Base-by-base conservation (phyloP, 2,888 invertebrate species). In the Drosophila algonquin region DNA sequence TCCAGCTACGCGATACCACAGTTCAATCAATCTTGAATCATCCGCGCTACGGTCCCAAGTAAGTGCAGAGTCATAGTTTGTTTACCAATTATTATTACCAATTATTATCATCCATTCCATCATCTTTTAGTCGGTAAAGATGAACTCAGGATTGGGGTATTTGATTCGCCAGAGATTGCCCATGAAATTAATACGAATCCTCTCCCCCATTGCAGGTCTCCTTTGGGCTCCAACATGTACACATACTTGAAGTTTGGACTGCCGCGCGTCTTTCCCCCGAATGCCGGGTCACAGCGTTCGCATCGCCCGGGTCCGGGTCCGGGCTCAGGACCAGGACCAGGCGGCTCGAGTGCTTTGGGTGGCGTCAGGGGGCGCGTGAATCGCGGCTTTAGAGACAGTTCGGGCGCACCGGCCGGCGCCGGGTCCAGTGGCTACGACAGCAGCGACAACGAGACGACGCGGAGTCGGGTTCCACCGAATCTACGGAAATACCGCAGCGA, bases 381-480 rank as follows among this genome's bases (percentile, higher is more conserved):
- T 86, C 91, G 92, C 12, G 93, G 93, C 9, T 92, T 93, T 68
- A 94, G 96, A 55, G 97, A 97, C 89, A 92, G 92, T 61, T 90
- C 91, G n/a, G 92, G 88, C 1, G 88, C 52, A 0, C 83, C 87
- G 14, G 79, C 81, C 3, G 90, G 91, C 3, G 92, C 92, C 0
- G 97, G 97, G 0, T 97, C 97, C n/a, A 97, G 97, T 75, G 97
- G 98, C 12, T 97, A 98, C 92, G 97, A 98, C 90, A 97, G 97
- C 86, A 97, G 97, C 72, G 97, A 98, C 92, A 95, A 95, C 92
- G 95, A 95, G 90, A 95, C 95, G 2, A 94, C 95, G 48, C 88
- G 92, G 45, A 92, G 92, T 76, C 90, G 92, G 54, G 90, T 91
- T 75, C 92, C 92, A 70, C 91, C 91, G 44, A 92, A 92, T 83